Conservation (phyloP, 2,888 invertebrate genomes). For the Torymus texanus region DNA sequence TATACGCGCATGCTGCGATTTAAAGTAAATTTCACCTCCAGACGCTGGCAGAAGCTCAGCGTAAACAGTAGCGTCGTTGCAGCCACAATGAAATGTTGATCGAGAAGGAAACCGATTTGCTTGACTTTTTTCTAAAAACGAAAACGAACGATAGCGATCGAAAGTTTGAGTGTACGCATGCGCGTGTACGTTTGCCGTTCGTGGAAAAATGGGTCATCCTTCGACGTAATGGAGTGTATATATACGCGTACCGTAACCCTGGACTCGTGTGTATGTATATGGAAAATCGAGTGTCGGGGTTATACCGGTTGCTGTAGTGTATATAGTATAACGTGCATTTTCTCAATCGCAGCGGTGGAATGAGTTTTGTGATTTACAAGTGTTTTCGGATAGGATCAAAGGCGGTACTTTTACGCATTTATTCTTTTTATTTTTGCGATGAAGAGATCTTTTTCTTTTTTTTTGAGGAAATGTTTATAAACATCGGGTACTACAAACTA, state of each 20-base stretch:
- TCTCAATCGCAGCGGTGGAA: background rate
- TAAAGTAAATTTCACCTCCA: constrained; percentile 37
- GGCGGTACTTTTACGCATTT: too few relatives aligned
- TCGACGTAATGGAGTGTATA: constrained; percentile 16
- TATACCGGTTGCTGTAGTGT: background rate
- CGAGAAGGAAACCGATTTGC: constrained; percentile 26
- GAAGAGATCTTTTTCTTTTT: too few relatives aligned
- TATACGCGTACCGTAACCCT: background rate
- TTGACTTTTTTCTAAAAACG: constrained; percentile 42
- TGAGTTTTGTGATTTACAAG: too few relatives aligned
- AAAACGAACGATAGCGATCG: constrained; percentile 17
- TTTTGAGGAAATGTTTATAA: too few relatives aligned
- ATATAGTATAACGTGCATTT: background rate
- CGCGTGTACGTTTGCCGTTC: too few relatives aligned
- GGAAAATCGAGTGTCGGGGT: background rate
- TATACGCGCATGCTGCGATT: too few relatives aligned
- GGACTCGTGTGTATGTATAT: background rate
- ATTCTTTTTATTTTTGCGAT: too few relatives aligned
- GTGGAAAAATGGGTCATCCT: constrained; percentile 14
- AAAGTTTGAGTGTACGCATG: background rate
- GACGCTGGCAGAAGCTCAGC: background rate
- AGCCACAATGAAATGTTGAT: constrained; percentile 27
- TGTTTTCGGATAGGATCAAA: too few relatives aligned
- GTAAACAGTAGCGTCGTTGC: constrained; percentile 6
- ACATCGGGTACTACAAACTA: too few relatives aligned